phyloP scores from a whole-genome alignment of 2,113 vertebrate species.

The Pseudolaguvia tuberculata region DNA sequence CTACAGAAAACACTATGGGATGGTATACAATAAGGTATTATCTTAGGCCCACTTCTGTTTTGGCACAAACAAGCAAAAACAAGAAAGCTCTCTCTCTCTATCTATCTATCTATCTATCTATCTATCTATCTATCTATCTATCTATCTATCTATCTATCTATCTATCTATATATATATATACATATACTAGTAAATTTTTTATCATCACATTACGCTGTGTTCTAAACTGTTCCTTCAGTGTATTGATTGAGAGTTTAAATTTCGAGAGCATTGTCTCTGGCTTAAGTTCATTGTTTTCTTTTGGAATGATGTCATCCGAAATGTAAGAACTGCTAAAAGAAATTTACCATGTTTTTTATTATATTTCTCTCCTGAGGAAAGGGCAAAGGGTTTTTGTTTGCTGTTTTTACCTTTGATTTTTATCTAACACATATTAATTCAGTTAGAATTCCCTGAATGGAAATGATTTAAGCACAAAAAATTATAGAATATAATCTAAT shows the following conservation, averaged over 20 bases:
- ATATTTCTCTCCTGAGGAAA: no score
- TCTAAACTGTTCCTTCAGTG: conserved; percentile 5
- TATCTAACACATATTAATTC: no score
- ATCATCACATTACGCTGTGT: background rate
- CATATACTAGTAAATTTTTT: background rate
- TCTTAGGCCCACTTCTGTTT: background rate
- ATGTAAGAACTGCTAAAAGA: conserved; percentile 1
- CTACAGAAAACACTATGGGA: background rate
- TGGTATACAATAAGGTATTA: background rate
- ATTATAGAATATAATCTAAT: background rate
- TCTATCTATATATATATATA: no score
- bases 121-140: no score
- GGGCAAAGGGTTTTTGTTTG: no score
- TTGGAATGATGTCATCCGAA: conserved; percentile 12
- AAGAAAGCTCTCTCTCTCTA: no score
- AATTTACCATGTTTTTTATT: background rate
- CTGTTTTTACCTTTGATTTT: background rate
- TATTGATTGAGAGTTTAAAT: conserved; percentile 11
- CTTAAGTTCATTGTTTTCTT: background rate
- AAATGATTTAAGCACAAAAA: no score
- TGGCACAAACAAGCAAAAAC: no score
- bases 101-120: no score
- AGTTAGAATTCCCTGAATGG: no score
- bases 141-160: no score
- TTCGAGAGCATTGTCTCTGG: background rate